phyloP scores from a whole-genome alignment of 2,888 invertebrate species.

The Cheilosia scutellata region DNA sequence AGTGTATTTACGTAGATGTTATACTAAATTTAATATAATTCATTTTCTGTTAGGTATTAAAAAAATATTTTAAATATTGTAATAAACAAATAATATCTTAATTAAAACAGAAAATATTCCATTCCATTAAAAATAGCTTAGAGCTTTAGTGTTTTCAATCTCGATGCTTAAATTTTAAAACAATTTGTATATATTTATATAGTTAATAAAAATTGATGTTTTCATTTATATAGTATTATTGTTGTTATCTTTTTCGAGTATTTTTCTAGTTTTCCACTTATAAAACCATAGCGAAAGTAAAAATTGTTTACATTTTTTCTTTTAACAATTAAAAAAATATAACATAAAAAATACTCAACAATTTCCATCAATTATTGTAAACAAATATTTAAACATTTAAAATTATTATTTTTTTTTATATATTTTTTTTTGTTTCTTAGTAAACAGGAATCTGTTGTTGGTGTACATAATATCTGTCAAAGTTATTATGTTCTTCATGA shows the following conservation, averaged over 20 bases:
- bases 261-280: neutral
- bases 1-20: neutral
- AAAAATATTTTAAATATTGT: too few relatives aligned
- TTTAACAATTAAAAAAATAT: too few relatives aligned
- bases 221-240: neutral
- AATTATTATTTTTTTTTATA: constrained; percentile 1
- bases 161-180: too few relatives aligned
- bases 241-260: neutral
- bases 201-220: neutral
- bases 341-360: neutral
- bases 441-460: constrained; percentile 67
- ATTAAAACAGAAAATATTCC: too few relatives aligned
- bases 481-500: constrained; percentile 7
- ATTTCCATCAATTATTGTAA: neutral
- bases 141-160: too few relatives aligned
- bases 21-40: too few relatives aligned
- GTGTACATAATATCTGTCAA: constrained; percentile 24
- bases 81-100: too few relatives aligned
- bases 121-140: too few relatives aligned
- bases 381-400: neutral
- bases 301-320: too few relatives aligned
- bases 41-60: too few relatives aligned
- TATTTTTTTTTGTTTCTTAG: constrained; percentile 40
- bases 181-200: too few relatives aligned
- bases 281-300: neutral